Evolutionary conservation across 2,888 invertebrate species (phyloP), one percentile per base, ranked within the genome.

Genomic region (Eubasilissa splendida): DNA sequence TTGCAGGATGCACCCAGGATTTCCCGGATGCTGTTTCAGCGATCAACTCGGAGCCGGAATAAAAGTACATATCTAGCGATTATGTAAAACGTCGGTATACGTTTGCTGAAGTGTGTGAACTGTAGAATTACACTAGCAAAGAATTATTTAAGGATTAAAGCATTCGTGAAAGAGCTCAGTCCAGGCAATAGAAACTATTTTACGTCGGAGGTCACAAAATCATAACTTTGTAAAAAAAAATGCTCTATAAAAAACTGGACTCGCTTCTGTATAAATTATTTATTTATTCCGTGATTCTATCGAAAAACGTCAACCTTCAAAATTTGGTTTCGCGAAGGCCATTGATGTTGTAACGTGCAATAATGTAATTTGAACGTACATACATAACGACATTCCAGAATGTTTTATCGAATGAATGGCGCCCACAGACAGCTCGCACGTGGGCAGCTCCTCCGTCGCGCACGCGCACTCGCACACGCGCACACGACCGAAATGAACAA

Each of bases 1-100:
- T 54, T 70, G 54, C 70, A 70, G 70, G 70, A 70, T 70, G 70
- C 70, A 53, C 70, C n/a, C 70, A 70, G 70, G 70, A 70, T 70
- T 70, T 70, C 70, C 70, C 53, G 54, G 70, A 54, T 70, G 54
- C 70, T 12, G 70, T 53, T 70, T 70, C 70, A 70, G 70, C 70
- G 14, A 70, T 70, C 70, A 33, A 31, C 70, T 12, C n/a, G 50
- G 66, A 42, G 66, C 12, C 66, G 66, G 66, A 4, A 52, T 68
- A 68, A 42, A 70, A 31, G 11, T 22, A 70, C 54, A 70, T 53
- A 14, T 70, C 70, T 14, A 54, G 22, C 70, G 70, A 70, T 70
- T 70, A 54, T n/a, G 14, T 9, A n/a, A 42, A 50, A 42, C 42
- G 42, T 42, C 42, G 42, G 52, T n/a, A 50, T 50, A 52, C 52